Evolutionary conservation across 2,113 vertebrate species (phyloP), one percentile per base, ranked within the genome.

Genomic region (Chionodraco myersi): DNA sequence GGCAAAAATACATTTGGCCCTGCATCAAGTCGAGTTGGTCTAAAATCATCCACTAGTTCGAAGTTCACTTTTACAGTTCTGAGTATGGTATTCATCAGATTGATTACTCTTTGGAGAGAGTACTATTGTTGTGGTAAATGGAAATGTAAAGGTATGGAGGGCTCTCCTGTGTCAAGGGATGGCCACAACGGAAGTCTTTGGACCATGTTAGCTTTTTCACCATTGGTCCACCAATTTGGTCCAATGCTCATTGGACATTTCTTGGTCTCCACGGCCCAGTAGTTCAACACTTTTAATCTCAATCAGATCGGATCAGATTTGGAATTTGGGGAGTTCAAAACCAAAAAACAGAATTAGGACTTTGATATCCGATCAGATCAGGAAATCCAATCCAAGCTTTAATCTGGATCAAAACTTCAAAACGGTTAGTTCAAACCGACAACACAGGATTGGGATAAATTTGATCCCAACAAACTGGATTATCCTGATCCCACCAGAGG

Each of bases 1-100:
- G 60, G 48, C 48, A 62, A 61, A 58, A 69, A 72, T 34, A 51
- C 21, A 82, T 61, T 54, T 85, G 82, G 80, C 66, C 4, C 26
- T 59, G n/a, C 36, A 11, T 61, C 58, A 63, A 66, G 59, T 68
- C 61, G 45, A 72, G 67, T 49, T 56, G 79, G 72, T 82, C 58
- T 77, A 71, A 60, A 61, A 58, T 26, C 59, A 67, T 79, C 51
- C 21, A 36, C 15, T 5, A 6, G 75, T 77, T 75, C 65, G 16
- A 44, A 82, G 66, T 47, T 80, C 68, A 61, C 36, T 53, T 21
- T 79, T 59, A 65, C 56, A 65, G 23, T 58, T 78, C 26, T 30
- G 49, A 14, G 53, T 62, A 57, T 5, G 60, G 41, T n/a, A 48
- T 72, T 80, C 52, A 58, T 69, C 77, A 77, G 16, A 68, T 47